Evolutionary conservation across 2,113 vertebrate species (phyloP).

Genomic region (Gadus chalcogrammus): DNA sequence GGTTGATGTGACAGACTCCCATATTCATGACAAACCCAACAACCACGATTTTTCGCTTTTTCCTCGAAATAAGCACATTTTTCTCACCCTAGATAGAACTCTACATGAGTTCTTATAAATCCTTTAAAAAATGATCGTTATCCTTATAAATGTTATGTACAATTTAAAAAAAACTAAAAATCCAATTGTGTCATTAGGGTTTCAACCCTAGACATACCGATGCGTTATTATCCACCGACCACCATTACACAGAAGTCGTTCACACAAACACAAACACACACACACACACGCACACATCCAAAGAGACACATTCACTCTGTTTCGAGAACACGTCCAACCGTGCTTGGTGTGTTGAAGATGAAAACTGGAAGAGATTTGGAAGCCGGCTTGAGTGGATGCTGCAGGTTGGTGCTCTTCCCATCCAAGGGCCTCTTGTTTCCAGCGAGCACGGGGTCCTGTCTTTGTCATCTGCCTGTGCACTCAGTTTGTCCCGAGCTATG

Average conservation of each 20-base stretch:
- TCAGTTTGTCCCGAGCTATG: slow-evolving; percentile 95
- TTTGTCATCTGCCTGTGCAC: slow-evolving; percentile 92
- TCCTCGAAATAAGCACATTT: too few relatives aligned
- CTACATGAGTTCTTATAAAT: too few relatives aligned
- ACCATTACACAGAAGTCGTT: neutral
- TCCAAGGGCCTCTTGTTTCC: slow-evolving; percentile 70
- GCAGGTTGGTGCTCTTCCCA: slow-evolving; percentile 96
- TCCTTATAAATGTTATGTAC: too few relatives aligned
- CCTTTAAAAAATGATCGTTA: too few relatives aligned
- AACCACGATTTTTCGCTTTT: too few relatives aligned
- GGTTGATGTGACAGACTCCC: too few relatives aligned
- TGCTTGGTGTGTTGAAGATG: slow-evolving; percentile 81
- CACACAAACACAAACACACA: slow-evolving; percentile 7
- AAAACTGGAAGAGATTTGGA: slow-evolving; percentile 78
- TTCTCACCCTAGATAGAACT: too few relatives aligned
- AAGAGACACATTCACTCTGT: slow-evolving; percentile 18
- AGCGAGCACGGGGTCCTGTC: slow-evolving; percentile 82
- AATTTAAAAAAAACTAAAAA: too few relatives aligned
- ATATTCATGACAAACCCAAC: too few relatives aligned
- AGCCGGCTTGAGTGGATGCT: slow-evolving; percentile 85
- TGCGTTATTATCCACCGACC: too few relatives aligned
- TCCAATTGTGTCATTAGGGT: too few relatives aligned
- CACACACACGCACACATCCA: slow-evolving; percentile 9
- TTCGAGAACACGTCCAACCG: slow-evolving; percentile 45
- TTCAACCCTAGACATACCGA: too few relatives aligned